These are phyloP conservation scores for Malurus leucopterus DNA, from an alignment of 2,797 vertebrate species.

Conservation along the genomic window DNA sequence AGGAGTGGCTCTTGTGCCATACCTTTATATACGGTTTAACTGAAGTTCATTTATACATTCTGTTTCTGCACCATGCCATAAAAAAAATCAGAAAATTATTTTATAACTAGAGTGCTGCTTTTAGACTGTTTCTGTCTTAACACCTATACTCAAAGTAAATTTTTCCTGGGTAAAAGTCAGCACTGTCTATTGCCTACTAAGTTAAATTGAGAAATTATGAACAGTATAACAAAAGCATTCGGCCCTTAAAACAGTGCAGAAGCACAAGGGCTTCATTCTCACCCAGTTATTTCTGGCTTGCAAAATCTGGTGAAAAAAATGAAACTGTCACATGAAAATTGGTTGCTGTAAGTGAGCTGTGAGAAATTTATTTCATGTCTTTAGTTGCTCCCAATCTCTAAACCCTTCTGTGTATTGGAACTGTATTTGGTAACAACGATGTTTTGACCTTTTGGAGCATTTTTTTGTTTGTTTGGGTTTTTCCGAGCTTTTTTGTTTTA, in stretches of 20 bases:
- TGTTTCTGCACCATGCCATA: background rate
- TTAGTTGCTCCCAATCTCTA: background rate
- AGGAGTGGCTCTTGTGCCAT: background rate
- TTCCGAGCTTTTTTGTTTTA: background rate
- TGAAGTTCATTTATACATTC: background rate
- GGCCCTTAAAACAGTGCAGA: background rate
- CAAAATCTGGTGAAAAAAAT: background rate
- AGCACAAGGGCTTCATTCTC: background rate
- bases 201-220: background rate
- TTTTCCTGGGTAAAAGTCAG: background rate
- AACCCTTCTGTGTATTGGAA: background rate
- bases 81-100: constrained; percentile 32
- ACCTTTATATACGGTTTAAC: background rate
- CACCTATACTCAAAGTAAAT: background rate
- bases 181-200: background rate
- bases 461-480: background rate
- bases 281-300: background rate
- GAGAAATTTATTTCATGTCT: background rate
- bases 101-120: background rate
- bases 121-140: background rate
- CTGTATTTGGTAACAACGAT: background rate
- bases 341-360: background rate
- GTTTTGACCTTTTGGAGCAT: background rate
- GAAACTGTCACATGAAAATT: background rate
- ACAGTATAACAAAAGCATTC: background rate